Evolutionary conservation across 1,140 invertebrate species (phyloP).

Genomic region (Homarus americanus): DNA sequence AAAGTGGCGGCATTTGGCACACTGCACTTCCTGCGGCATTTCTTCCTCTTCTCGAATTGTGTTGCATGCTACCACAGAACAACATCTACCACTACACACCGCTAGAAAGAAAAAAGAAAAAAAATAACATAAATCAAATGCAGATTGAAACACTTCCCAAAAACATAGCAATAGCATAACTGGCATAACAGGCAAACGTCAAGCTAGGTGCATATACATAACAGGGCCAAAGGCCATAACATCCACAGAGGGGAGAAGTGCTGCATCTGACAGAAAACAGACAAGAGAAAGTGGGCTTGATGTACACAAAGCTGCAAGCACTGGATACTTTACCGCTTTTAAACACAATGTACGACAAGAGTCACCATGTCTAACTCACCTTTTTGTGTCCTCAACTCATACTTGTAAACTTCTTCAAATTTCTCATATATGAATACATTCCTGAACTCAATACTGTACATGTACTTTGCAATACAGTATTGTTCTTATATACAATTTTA

Average conservation of each 20-base stretch:
- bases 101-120: constrained; percentile 75
- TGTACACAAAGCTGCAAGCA: constrained; percentile 51
- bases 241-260: constrained; percentile 50
- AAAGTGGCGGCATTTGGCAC: constrained; percentile 70
- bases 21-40: constrained; percentile 58
- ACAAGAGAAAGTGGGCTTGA: constrained; percentile 29
- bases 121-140: constrained; percentile 68
- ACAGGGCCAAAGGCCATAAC: constrained; percentile 42
- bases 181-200: constrained; percentile 62
- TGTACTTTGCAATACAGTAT: too few relatives aligned
- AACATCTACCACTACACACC: constrained; percentile 72
- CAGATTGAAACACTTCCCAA: constrained; percentile 46
- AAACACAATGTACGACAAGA: not conserved
- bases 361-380: constrained; percentile 47
- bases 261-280: constrained; percentile 31
- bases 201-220: constrained; percentile 66
- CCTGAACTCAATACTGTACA: too few relatives aligned
- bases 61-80: constrained; percentile 73
- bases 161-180: constrained; percentile 56
- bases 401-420: not conserved
- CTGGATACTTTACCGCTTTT: constrained; percentile 13
- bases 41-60: constrained; percentile 67
- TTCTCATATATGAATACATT: not conserved
- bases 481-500: too few relatives aligned
- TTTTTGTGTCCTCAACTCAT: constrained; percentile 22